Percentiles rank a stretch among this genome's conserved stretches.
Evolutionary conservation across 2,113 vertebrate species (phyloP).

Genomic region (Podilymbus podiceps): DNA sequence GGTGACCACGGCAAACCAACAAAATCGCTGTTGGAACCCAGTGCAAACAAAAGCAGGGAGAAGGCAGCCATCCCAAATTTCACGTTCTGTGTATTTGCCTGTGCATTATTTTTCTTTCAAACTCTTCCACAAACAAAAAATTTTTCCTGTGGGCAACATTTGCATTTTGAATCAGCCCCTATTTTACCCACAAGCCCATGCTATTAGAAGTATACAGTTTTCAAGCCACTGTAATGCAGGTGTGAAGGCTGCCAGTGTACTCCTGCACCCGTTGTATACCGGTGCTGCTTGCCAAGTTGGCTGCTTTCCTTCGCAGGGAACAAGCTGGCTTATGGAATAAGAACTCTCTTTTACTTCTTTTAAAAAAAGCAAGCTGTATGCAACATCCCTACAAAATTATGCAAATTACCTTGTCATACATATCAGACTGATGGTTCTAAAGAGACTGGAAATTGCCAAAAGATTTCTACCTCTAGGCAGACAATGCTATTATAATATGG

Average conservation of each 20-base stretch:
- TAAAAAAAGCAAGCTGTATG: not conserved
- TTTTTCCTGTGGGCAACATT: not conserved
- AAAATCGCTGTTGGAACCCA: not conserved
- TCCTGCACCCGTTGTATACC: not conserved
- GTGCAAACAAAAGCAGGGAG: not conserved
- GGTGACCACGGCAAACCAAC: not conserved
- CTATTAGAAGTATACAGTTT: not conserved
- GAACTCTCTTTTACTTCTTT: not conserved
- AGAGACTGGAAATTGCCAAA: conserved; percentile 17
- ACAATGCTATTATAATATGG: not conserved
- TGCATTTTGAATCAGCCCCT: not conserved
- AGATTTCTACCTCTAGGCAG: not conserved
- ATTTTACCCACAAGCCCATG: not conserved
- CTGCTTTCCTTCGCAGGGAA: not conserved
- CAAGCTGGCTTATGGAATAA: not conserved
- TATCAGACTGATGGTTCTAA: not conserved
- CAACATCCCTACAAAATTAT: not conserved
- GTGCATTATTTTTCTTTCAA: not conserved
- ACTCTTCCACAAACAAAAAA: not conserved
- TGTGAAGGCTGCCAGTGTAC: not conserved
- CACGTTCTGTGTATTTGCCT: not conserved
- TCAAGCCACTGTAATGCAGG: not conserved
- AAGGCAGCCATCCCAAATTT: not conserved
- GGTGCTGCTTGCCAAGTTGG: not conserved
- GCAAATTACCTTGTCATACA: not conserved